Evolutionary conservation across 2,797 vertebrate species (phyloP).

Genomic region (Malacoctenus gilli): DNA sequence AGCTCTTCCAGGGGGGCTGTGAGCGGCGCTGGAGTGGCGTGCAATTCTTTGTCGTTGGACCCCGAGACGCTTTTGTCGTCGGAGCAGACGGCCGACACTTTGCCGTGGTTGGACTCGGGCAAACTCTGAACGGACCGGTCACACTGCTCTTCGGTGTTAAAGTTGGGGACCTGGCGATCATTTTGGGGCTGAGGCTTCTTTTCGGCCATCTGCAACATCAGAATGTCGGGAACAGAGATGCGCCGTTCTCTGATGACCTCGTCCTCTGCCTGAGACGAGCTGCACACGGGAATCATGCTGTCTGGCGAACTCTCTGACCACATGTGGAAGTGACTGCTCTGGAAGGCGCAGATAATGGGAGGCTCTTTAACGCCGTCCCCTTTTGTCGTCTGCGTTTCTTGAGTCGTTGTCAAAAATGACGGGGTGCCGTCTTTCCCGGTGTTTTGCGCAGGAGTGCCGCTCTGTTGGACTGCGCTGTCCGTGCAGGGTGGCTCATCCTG

Average conservation of each 20-base stretch:
- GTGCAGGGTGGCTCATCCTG: neutral
- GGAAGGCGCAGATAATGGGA: neutral
- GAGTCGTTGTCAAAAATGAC: neutral
- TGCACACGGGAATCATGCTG: constrained; percentile 39
- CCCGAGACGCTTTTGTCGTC: too few species aligned
- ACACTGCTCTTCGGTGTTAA: neutral
- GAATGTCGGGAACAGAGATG: constrained; percentile 51
- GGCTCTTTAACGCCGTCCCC: neutral
- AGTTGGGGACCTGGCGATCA: neutral
- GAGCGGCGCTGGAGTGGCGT: too few species aligned
- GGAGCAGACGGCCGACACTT: too few species aligned
- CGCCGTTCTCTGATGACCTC: constrained; percentile 42
- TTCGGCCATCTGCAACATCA: constrained; percentile 1
- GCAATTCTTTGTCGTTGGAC: too few species aligned
- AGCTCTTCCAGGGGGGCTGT: too few species aligned
- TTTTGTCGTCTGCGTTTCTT: constrained; percentile 1
- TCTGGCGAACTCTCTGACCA: constrained; percentile 57
- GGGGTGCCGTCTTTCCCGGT: neutral
- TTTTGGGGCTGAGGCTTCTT: constrained; percentile 4
- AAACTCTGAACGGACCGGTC: neutral
- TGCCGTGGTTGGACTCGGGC: too few species aligned
- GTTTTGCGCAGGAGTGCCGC: too few species aligned
- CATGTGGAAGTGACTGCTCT: constrained; percentile 7
- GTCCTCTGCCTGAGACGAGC: constrained; percentile 56
- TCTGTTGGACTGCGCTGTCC: neutral